Percentiles rank a stretch among this genome's conserved stretches.
These are phyloP conservation scores for Gymnothorax reevesii DNA, from an alignment of 2,797 vertebrate species.

Conservation along the genomic window DNA sequence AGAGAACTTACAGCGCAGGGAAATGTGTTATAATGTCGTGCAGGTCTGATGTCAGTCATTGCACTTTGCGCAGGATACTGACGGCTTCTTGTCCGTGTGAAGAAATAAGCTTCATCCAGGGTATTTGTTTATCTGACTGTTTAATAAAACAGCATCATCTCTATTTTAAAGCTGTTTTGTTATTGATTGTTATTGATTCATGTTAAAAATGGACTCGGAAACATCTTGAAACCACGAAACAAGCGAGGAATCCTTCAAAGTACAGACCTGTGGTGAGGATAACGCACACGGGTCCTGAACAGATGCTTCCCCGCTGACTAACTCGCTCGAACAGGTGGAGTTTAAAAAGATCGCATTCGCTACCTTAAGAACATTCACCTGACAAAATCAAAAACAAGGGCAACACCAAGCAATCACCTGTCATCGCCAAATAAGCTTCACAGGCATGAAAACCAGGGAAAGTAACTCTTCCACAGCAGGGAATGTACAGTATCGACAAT, in stretches of 20 bases:
- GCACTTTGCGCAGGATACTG: not conserved
- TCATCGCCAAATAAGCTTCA: not conserved
- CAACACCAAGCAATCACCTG: not conserved
- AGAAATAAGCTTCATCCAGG: not conserved
- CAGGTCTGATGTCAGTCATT: not conserved
- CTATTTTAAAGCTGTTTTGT: not conserved
- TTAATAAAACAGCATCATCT: not conserved
- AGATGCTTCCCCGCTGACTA: not conserved
- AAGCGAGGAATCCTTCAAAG: not conserved
- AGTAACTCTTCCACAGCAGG: not conserved
- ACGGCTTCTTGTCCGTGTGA: not conserved
- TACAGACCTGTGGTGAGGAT: not conserved
- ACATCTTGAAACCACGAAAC: not conserved
- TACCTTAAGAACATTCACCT: constrained; percentile 14
- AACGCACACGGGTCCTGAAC: not conserved
- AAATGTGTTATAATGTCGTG: not conserved
- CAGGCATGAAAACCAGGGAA: not conserved
- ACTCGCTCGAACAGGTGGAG: not conserved
- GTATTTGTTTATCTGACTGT: not conserved
- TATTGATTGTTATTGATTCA: not conserved
- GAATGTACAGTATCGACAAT: constrained; percentile 30
- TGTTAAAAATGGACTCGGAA: not conserved
- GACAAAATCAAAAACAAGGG: not conserved
- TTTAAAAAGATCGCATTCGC: constrained; percentile 1
- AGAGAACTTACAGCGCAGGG: not conserved